Base-by-base conservation (phyloP, 2,888 invertebrate species). In the Drosophila mulleri region DNA sequence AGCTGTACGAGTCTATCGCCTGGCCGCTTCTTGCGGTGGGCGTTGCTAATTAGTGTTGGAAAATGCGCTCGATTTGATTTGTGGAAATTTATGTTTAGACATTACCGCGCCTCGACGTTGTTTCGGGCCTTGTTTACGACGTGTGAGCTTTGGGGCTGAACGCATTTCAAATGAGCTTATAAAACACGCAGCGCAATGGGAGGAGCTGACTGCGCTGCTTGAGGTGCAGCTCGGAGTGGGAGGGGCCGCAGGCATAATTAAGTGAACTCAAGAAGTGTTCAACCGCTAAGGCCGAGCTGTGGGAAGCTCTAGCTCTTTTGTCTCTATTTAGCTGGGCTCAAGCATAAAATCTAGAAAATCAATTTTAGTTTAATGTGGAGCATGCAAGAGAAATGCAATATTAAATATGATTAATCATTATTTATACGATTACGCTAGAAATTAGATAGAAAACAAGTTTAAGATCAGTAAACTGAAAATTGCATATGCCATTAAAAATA, bases 21-120 rank as follows among this genome's bases (percentile, higher is more conserved):
- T 45, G 14, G 23, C 47, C 37, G 47, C 41, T 26, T 18, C 44
- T 75, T 45, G 85, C 83, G 79, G 85, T 88, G 79, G 85, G 90
- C 89, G 90, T 89, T 79, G 87, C 87, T 90, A 90, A 90, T 86
- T 90, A 88, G 89, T 75, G 75, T 68, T 75, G 72, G 76, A 88
- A 89, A 88, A 88, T 89, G 90, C 66, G 87, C 84, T 86, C 82
- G 75, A 88, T 90, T 88, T 86, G 88, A 90, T 86, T 88, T 88
- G 84, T 81, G 77, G 71, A 85, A 86, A 86, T 86, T 86, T 88
- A 90, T 90, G 86, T 83, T 86, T 61, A 57, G 64, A 72, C 80
- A 82, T 72, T 84, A 78, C 52, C 60, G 67, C 65, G 54, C 26
- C 58, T 59, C 58, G 57, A 44, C 70, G 18, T 47, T 63, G 57